A percentile compares a stretch with the other conserved stretches of the same genome.
These are phyloP conservation scores for Actenoides lindsayi DNA, from an alignment of 2,113 vertebrate species.

Conservation along the genomic window DNA sequence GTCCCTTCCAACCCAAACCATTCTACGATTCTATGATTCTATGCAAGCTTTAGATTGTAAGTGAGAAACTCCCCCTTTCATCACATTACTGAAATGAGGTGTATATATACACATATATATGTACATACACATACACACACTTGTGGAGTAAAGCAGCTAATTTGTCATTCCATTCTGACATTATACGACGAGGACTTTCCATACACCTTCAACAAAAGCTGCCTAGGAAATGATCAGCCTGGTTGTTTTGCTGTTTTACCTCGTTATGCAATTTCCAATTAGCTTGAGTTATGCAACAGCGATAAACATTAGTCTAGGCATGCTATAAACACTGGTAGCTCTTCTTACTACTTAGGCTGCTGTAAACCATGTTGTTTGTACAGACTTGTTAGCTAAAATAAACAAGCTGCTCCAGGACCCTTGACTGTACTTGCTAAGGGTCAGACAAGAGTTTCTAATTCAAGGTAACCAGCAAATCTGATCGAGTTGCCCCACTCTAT, in stretches of 20 bases:
- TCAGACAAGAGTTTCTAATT: neutral
- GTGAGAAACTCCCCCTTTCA: neutral
- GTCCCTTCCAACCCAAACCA: no score
- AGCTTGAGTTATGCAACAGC: neutral
- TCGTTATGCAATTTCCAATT: neutral
- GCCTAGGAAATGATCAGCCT: neutral
- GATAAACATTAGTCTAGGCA: neutral
- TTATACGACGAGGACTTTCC: neutral
- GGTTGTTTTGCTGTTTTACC: neutral
- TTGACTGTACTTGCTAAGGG: neutral
- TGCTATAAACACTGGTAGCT: neutral
- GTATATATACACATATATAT: neutral
- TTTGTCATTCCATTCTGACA: neutral
- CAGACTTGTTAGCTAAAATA: constrained; percentile 18
- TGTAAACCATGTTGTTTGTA: neutral
- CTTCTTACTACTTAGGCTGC: neutral
- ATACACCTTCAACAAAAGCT: neutral
- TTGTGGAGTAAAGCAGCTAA: neutral
- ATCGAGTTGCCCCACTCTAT: neutral
- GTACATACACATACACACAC: neutral
- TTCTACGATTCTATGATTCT: no score
- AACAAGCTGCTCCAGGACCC: neutral
- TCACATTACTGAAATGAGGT: neutral
- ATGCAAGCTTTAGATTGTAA: neutral
- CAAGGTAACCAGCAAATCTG: neutral